These are phyloP conservation scores for Lasioglossum marginatum DNA, from an alignment of 2,888 invertebrate genomes.

Conservation along the genomic window DNA sequence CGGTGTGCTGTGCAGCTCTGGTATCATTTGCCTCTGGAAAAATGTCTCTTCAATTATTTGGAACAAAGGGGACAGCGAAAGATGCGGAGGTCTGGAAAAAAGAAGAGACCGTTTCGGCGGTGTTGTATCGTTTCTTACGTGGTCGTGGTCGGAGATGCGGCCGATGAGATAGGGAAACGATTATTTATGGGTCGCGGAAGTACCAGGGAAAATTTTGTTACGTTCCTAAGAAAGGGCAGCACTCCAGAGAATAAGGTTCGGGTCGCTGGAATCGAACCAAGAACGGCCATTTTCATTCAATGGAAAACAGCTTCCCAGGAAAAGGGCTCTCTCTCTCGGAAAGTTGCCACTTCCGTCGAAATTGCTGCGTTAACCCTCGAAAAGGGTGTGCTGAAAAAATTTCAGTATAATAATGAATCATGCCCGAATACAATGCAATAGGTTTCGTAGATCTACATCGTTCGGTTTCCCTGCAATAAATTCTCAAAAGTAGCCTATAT, in stretches of 20 bases:
- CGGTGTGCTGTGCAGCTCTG: neutral
- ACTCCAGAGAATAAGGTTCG: neutral
- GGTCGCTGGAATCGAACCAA: neutral
- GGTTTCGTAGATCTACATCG: neutral
- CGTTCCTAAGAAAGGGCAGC: neutral
- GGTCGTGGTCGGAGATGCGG: neutral
- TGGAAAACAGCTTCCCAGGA: neutral
- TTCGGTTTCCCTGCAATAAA: neutral
- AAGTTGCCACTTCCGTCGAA: neutral
- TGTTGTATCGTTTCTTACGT: neutral
- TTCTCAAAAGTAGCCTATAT: neutral
- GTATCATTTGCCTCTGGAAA: neutral
- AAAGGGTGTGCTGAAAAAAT: no score
- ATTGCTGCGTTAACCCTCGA: neutral
- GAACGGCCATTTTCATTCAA: neutral
- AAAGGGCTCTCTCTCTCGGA: neutral
- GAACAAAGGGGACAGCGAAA: neutral
- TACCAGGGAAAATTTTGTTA: neutral
- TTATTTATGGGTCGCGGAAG: neutral
- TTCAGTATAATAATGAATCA: neutral
- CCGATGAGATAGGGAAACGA: neutral
- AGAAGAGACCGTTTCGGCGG: neutral
- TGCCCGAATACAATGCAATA: neutral
- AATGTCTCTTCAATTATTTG: neutral
- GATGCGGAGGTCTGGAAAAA: neutral